These are phyloP conservation scores for Catocala sponsa DNA, from an alignment of 2,888 invertebrate genomes.

Conservation along the genomic window DNA sequence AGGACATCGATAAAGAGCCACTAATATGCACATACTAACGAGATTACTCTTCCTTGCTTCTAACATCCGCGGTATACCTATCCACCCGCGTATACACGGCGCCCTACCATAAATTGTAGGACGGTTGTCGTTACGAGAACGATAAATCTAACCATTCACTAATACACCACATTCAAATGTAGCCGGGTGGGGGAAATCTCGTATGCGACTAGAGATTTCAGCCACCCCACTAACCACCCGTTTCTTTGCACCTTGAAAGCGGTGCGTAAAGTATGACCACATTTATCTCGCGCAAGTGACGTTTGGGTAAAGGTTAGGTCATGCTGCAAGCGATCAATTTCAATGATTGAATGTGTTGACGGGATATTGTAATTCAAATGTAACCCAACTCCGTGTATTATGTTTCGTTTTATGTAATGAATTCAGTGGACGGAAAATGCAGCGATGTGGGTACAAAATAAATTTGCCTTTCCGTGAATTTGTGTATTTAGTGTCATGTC, in stretches of 20 bases:
- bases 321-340: constrained; percentile 33
- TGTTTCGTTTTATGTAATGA: no score
- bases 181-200: constrained; percentile 56
- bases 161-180: constrained; percentile 84
- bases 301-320: constrained; percentile 43
- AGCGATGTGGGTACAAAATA: no score
- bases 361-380: neutral
- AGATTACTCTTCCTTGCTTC: constrained; percentile 47
- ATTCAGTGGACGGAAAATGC: no score
- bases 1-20: constrained; percentile 51
- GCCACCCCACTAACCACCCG: constrained; percentile 23
- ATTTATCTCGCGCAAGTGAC: constrained; percentile 63
- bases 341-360: constrained; percentile 8
- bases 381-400: neutral
- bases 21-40: constrained; percentile 55
- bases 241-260: constrained; percentile 65
- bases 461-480: no score
- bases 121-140: constrained; percentile 68
- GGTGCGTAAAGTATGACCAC: constrained; percentile 68
- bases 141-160: constrained; percentile 83
- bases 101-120: constrained; percentile 72
- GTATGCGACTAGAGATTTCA: constrained; percentile 57
- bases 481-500: no score
- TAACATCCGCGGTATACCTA: constrained; percentile 34
- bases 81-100: constrained; percentile 41